Evolutionary conservation across 2,888 invertebrate genomes (phyloP).

Genomic region (Catocala sponsa): DNA sequence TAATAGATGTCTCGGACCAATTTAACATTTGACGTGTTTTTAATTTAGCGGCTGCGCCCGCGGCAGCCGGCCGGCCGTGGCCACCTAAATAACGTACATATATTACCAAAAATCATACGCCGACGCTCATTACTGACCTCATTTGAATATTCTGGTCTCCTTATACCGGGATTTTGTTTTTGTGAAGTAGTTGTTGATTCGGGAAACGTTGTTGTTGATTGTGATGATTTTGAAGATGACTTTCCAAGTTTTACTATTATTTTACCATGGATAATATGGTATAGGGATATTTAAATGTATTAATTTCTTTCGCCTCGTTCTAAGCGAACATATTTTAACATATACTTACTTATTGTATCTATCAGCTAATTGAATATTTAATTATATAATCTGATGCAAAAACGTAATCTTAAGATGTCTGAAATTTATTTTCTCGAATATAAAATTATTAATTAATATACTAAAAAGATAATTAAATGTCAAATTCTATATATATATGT

Average conservation of each 20-base stretch:
- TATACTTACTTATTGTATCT: too few relatives aligned
- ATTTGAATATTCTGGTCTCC: conserved; percentile 70
- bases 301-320: too few relatives aligned
- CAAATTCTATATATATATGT: not conserved
- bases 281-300: too few relatives aligned
- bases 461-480: conserved; percentile 7
- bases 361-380: too few relatives aligned
- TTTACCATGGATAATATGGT: too few relatives aligned
- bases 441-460: not conserved
- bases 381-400: not conserved
- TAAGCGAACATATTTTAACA: too few relatives aligned
- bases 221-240: not conserved
- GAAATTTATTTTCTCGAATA: too few relatives aligned
- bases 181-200: conserved; percentile 15
- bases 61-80: conserved; percentile 77
- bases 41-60: conserved; percentile 86
- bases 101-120: conserved; percentile 81
- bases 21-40: conserved; percentile 88
- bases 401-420: not conserved
- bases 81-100: conserved; percentile 80
- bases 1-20: conserved; percentile 88
- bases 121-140: conserved; percentile 80
- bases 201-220: not conserved
- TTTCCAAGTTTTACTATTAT: too few relatives aligned
- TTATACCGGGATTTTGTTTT: conserved; percentile 47